phyloP scores from a whole-genome alignment of 2,888 invertebrate genomes.

The Heliconius hortense region DNA sequence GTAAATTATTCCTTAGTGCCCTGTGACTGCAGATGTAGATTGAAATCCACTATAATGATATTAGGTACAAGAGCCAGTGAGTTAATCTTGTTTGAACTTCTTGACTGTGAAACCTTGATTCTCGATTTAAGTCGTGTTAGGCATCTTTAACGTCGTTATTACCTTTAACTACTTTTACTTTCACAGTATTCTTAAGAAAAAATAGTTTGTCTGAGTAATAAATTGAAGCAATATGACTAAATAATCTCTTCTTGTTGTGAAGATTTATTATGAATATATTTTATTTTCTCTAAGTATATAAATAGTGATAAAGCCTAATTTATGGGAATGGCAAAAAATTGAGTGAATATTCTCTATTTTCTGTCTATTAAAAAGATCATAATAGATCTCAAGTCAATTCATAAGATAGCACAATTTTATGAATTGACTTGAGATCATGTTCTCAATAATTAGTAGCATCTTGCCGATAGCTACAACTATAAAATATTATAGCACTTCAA shows the following conservation, averaged over 20 bases:
- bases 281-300: no score
- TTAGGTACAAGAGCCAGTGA: conserved; percentile 12
- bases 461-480: background rate
- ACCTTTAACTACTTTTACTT: background rate
- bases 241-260: background rate
- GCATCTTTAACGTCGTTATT: background rate
- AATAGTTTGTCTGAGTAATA: background rate
- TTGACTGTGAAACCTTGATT: background rate
- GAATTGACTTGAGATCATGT: no score
- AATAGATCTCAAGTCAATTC: no score
- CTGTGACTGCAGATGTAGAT: conserved; percentile 13
- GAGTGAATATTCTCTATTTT: no score
- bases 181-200: background rate
- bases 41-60: conserved; percentile 18
- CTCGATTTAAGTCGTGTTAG: background rate
- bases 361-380: no score
- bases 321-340: no score
- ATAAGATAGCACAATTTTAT: no score
- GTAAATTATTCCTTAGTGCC: conserved; percentile 19
- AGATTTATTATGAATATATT: background rate
- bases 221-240: background rate
- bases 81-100: conserved; percentile 22
- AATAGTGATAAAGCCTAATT: no score
- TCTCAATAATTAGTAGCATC: no score
- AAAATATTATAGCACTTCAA: background rate